phyloP scores from a whole-genome alignment of 2,888 invertebrate species.

The Trisateles emortualis region DNA sequence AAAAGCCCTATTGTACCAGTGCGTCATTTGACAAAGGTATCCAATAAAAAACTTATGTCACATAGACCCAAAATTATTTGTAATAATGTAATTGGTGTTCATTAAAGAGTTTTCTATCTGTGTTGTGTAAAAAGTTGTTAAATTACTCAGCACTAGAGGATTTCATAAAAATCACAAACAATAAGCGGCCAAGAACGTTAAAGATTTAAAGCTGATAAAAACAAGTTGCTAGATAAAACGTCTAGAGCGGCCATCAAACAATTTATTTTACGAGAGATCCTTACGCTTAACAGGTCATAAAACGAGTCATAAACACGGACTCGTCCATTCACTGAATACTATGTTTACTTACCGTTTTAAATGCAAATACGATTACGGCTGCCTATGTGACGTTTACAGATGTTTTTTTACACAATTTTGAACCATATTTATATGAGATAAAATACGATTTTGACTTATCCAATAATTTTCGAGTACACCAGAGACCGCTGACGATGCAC shows the following conservation, averaged over 20 bases:
- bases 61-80: too few relatives aligned
- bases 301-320: conserved; percentile 79
- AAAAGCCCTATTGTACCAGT: too few relatives aligned
- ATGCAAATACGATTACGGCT: conserved; percentile 79
- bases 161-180: neutral
- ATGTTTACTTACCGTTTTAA: conserved; percentile 83
- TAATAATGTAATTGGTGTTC: too few relatives aligned
- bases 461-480: conserved; percentile 45
- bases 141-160: neutral
- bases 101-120: too few relatives aligned
- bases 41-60: too few relatives aligned
- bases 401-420: conserved; percentile 52
- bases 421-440: conserved; percentile 51
- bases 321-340: conserved; percentile 81
- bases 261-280: conserved; percentile 83
- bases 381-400: conserved; percentile 66
- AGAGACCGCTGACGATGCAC: conserved; percentile 67
- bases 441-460: conserved; percentile 39
- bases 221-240: conserved; percentile 47
- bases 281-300: conserved; percentile 84
- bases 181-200: conserved; percentile 32
- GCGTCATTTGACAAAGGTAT: too few relatives aligned
- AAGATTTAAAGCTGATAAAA: conserved; percentile 53
- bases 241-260: conserved; percentile 67
- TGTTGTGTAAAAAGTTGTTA: neutral